Evolutionary conservation across 2,797 vertebrate species (phyloP).

Genomic region (Anguilla pacifica): DNA sequence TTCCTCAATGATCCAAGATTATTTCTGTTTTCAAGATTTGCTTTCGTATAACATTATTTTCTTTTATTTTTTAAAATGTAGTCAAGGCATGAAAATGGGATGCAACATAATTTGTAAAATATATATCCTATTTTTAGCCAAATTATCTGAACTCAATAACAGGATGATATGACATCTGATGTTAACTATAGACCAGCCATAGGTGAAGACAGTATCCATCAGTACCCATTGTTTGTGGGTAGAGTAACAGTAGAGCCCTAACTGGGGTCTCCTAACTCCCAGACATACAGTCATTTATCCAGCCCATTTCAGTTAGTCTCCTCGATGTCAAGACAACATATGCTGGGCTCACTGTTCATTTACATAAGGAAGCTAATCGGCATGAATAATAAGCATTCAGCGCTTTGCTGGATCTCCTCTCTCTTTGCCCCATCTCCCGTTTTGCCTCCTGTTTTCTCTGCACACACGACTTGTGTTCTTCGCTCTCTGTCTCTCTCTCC

Average conservation of each 20-base stretch:
- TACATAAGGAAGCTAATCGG: slow-evolving; percentile 81
- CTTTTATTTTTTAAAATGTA: not conserved
- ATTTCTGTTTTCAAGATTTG: not conserved
- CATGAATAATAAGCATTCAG: slow-evolving; percentile 78
- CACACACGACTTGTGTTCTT: not conserved
- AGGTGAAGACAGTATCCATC: not conserved
- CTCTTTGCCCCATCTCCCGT: not conserved
- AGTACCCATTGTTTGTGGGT: not conserved
- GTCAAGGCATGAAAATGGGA: not conserved
- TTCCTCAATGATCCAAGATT: not conserved
- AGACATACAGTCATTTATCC: slow-evolving; percentile 36
- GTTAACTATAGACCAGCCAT: not conserved
- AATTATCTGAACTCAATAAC: not conserved
- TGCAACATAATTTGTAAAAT: not conserved
- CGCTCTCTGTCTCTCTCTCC: slow-evolving; percentile 30
- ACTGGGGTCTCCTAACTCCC: slow-evolving; percentile 7
- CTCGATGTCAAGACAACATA: slow-evolving; percentile 73
- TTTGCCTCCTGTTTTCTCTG: not conserved
- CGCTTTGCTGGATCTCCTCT: slow-evolving; percentile 53
- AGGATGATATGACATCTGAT: not conserved
- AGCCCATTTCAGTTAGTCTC: slow-evolving; percentile 64
- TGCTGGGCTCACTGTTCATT: slow-evolving; percentile 77
- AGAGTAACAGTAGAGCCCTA: too few species aligned
- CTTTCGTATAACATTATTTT: not conserved
- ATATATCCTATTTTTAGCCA: not conserved